Percentiles rank a stretch among this genome's conserved stretches.
Conservation (phyloP, 30 jellyfish, hydroid and myxozoan genomes). For the Aurelia coerulea region DNA sequence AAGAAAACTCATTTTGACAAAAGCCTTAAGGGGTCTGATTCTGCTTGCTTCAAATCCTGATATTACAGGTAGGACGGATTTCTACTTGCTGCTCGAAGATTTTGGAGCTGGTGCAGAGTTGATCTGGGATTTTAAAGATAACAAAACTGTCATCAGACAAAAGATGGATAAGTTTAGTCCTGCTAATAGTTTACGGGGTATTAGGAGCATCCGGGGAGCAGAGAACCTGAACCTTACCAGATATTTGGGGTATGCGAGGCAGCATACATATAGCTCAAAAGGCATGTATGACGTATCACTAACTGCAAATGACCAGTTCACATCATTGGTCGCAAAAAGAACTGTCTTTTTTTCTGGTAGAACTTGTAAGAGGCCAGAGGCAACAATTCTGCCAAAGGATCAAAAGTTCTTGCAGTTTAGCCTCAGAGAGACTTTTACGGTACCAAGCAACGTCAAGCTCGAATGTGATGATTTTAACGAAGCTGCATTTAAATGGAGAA, state of each 20-base stretch:
- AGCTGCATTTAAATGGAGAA: slow-evolving; percentile 34
- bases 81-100: slow-evolving; percentile 26
- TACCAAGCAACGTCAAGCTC: too few relatives aligned
- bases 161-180: background rate
- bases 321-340: too few relatives aligned
- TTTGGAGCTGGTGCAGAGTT: background rate
- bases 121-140: slow-evolving; percentile 51
- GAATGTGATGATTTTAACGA: too few relatives aligned
- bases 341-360: too few relatives aligned
- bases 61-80: background rate
- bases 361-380: too few relatives aligned
- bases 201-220: slow-evolving; percentile 4
- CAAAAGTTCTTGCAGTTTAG: too few relatives aligned
- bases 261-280: background rate
- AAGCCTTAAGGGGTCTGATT: slow-evolving; percentile 14
- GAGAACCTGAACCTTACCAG: slow-evolving; percentile 1
- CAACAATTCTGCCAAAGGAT: too few relatives aligned
- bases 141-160: background rate
- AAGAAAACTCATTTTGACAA: background rate
- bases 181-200: slow-evolving; percentile 20
- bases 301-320: too few relatives aligned
- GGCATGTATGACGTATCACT: too few relatives aligned
- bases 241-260: background rate
- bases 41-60: background rate
- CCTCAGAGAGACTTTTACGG: too few relatives aligned